These are phyloP conservation scores for Pantherophis vulpinus DNA, from an alignment of 2,797 vertebrate species.

Conservation along the genomic window DNA sequence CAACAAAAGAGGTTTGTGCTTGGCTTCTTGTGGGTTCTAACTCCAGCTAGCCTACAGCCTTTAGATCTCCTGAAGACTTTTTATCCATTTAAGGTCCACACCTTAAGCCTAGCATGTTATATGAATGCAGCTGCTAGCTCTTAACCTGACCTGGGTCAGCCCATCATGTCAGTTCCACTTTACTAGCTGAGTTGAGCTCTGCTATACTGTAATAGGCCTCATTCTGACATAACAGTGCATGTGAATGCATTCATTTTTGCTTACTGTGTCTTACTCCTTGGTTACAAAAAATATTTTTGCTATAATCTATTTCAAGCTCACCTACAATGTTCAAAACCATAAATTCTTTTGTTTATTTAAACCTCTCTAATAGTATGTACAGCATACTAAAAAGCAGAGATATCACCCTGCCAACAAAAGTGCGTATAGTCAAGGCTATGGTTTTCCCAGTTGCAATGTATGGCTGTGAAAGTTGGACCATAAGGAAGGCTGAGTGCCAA, in stretches of 20 bases:
- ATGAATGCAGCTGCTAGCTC: background rate
- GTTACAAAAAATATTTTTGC: background rate
- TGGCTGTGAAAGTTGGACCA: too few relatives aligned
- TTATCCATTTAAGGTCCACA: background rate
- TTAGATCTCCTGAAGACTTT: background rate
- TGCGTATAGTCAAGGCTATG: too few relatives aligned
- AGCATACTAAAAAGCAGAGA: too few relatives aligned
- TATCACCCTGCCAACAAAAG: too few relatives aligned
- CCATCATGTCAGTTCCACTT: background rate
- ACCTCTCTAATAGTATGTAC: background rate
- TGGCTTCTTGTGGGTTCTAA: background rate
- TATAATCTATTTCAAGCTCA: background rate
- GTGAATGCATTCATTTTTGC: background rate
- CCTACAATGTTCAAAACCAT: background rate
- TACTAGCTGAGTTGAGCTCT: background rate
- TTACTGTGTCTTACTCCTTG: background rate
- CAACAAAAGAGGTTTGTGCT: background rate
- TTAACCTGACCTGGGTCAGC: background rate
- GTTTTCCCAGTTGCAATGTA: too few relatives aligned
- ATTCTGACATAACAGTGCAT: background rate
- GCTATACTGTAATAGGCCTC: background rate
- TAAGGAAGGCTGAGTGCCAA: too few relatives aligned
- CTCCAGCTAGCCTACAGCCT: background rate
- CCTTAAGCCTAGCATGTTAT: background rate
- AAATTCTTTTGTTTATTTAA: background rate